Conservation (phyloP, 2,888 invertebrate species). For the Aphidoletes aphidimyza region DNA sequence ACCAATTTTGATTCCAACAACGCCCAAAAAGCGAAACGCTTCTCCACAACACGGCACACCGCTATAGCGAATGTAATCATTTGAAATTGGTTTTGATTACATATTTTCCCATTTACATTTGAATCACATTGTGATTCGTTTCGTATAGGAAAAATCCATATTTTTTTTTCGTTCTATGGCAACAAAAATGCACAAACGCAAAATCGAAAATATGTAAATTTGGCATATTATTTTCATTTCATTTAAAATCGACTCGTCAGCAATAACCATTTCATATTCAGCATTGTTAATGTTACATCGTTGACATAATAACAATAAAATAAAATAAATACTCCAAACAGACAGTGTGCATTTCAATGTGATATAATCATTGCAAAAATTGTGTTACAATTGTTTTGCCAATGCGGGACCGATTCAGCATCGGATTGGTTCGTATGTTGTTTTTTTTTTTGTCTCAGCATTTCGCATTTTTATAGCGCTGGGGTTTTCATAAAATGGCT, state of each 20-base stretch:
- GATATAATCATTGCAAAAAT: not conserved
- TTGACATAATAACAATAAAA: conserved; percentile 31
- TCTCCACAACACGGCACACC: not conserved
- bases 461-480: not conserved
- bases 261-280: not conserved
- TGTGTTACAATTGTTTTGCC: not conserved
- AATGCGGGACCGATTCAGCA: not conserved
- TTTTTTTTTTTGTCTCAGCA: not conserved
- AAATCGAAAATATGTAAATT: conserved; percentile 33
- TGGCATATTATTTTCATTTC: not conserved
- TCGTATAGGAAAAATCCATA: not conserved
- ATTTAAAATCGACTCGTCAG: not conserved
- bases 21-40: not conserved
- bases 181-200: not conserved
- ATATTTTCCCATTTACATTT: not conserved
- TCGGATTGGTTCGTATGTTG: not conserved
- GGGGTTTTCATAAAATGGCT: not conserved
- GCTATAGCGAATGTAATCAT: too few species aligned
- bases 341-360: not conserved
- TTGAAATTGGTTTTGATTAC: not conserved
- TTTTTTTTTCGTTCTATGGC: not conserved
- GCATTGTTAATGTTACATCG: conserved; percentile 29
- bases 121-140: not conserved
- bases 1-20: not conserved
- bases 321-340: conserved; percentile 5